Base-by-base conservation (phyloP, 1,140 invertebrate species). In the Medauroidea extradentata region DNA sequence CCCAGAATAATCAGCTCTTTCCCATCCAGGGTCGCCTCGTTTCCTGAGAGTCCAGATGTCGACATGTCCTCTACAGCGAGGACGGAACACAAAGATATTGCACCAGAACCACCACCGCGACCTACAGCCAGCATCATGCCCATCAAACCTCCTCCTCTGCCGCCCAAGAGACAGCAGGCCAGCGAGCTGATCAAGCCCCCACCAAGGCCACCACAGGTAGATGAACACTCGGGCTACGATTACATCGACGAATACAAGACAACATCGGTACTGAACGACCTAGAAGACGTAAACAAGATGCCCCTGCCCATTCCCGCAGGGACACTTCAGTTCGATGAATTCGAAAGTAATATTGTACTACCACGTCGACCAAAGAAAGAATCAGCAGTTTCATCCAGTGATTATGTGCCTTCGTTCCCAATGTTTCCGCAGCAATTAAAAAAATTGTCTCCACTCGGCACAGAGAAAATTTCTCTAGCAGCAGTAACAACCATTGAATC, bases 91-190 rank as follows among this genome's bases (percentile, higher is more conserved):
- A 73, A 74, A 69, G 80, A 78, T 64, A 74, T 75, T 64, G 83
- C 83, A 18, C 88, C 87, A 0, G 83, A 89, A 73, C 84, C 84
- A 21, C 88, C 87, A 13, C 87, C 87, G 2, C 73, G 88, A 51
- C 85, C 83, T 1, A 79, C 75, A n/a, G 72, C 55, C 70, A 74
- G 60, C 69, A 68, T 59, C 69, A 81, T 69, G 72, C 76, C 70
- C 73, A 78, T 83, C 50, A 81, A 91, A 62, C 91, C 91, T 1
- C 91, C 91, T 9, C 91, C 91, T 1, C 75, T 93, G 56, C 90
- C 90, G 2, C 91, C 91, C 0, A 93, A 93, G 72, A 91, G 91
- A 67, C 81, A 87, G 27, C 67, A 71, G 34, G 66, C 64, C 14
- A 67, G 73, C 60, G 64, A 68, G 5, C 65, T 67, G 2, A 63